These are phyloP conservation scores for Mastacembelus armatus DNA, from an alignment of 2,797 vertebrate genomes.

Conservation along the genomic window DNA sequence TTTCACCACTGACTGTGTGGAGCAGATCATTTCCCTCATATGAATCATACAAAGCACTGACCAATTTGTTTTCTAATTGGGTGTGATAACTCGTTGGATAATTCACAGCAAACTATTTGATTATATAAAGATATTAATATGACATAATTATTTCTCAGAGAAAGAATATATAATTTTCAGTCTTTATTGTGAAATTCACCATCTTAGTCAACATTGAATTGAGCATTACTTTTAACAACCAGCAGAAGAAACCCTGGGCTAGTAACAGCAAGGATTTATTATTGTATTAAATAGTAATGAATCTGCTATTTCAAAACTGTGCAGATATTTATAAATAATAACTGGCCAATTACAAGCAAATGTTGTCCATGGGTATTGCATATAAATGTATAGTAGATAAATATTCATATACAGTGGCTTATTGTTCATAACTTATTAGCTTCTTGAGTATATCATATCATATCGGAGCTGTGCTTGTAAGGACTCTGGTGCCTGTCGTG, in stretches of 20 bases:
- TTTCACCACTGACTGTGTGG: too few relatives aligned
- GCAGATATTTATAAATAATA: constrained; percentile 27
- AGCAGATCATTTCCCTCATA: too few relatives aligned
- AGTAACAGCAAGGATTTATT: constrained; percentile 15
- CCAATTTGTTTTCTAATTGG: too few relatives aligned
- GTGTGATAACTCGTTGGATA: too few relatives aligned
- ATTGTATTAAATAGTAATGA: constrained; percentile 15
- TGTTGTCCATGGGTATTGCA: background rate
- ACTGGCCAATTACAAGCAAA: background rate
- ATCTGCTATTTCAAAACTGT: background rate
- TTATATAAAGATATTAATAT: too few relatives aligned
- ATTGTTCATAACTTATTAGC: constrained; percentile 7
- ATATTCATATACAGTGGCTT: background rate
- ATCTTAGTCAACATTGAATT: background rate
- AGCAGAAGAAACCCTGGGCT: background rate
- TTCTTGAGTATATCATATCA: background rate
- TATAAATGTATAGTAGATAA: background rate
- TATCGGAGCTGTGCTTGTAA: too few relatives aligned
- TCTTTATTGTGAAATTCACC: constrained; percentile 3
- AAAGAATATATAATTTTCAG: background rate
- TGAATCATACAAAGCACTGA: too few relatives aligned
- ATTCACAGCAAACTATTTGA: too few relatives aligned
- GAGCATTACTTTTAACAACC: background rate
- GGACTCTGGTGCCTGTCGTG: too few relatives aligned
- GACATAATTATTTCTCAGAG: background rate